Evolutionary conservation across 1,140 invertebrate species (phyloP).

Genomic region (Hyles vespertilio): DNA sequence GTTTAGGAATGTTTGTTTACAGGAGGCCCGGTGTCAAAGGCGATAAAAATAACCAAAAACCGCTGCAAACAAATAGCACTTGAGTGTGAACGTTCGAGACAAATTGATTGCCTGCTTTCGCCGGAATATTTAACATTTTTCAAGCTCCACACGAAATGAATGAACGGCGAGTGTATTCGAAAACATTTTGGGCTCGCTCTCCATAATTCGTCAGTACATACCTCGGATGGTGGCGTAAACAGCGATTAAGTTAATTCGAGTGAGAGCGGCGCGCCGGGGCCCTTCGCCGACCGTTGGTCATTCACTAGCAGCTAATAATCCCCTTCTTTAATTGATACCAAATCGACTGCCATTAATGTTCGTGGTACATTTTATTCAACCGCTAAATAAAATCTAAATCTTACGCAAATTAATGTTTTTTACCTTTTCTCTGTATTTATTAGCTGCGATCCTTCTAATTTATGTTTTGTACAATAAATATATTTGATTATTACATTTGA

Average conservation of each 20-base stretch:
- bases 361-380: too few relatives aligned
- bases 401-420: too few relatives aligned
- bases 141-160: background rate
- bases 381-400: too few relatives aligned
- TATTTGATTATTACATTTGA: too few relatives aligned
- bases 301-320: constrained; percentile 36
- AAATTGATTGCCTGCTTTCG: constrained; percentile 6
- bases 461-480: too few relatives aligned
- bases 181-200: background rate
- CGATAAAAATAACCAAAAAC: background rate
- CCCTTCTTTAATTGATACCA: constrained; percentile 40
- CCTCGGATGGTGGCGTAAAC: constrained; percentile 15
- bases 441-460: too few relatives aligned
- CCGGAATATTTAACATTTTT: background rate
- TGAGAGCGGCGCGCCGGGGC: constrained; percentile 13
- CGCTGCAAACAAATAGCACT: background rate
- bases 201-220: constrained; percentile 13
- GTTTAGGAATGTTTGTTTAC: background rate
- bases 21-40: too few relatives aligned
- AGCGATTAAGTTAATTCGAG: constrained; percentile 30
- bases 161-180: background rate
- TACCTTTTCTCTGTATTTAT: too few relatives aligned
- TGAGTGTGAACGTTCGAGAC: too few relatives aligned
- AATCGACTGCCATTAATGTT: constrained; percentile 29
- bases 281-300: constrained; percentile 24